Evolutionary conservation across 2,888 invertebrate species (phyloP).

Genomic region (Diarsia rubi): DNA sequence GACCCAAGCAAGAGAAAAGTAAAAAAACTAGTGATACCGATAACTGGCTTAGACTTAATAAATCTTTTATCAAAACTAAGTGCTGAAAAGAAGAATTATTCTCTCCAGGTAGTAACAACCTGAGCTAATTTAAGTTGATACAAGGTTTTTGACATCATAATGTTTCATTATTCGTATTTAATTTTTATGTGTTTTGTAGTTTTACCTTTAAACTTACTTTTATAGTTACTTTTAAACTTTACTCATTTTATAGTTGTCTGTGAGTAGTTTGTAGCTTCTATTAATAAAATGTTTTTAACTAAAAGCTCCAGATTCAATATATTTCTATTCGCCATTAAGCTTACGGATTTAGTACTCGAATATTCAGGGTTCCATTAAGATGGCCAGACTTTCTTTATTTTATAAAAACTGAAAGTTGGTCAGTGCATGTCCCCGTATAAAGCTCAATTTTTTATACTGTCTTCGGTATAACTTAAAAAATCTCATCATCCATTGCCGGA

Average conservation of each 20-base stretch:
- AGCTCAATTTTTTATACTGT: no score
- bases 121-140: constrained; percentile 51
- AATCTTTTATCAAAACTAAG: constrained; percentile 62
- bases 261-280: constrained; percentile 2
- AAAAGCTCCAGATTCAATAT: neutral
- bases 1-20: constrained; percentile 17
- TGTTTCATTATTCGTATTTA: constrained; percentile 42
- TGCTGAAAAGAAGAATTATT: constrained; percentile 69
- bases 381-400: no score
- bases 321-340: neutral
- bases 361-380: no score
- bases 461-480: no score
- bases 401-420: no score
- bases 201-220: constrained; percentile 42
- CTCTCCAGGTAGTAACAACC: constrained; percentile 65
- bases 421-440: no score
- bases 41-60: constrained; percentile 64
- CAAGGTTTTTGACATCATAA: constrained; percentile 53
- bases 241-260: neutral
- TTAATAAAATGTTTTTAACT: neutral
- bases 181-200: constrained; percentile 42
- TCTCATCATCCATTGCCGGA: no score
- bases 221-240: constrained; percentile 43
- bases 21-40: constrained; percentile 56
- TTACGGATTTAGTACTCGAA: no score